Conservation (phyloP, 1,140 invertebrate genomes). For the Akabosia matsudoensis region DNA sequence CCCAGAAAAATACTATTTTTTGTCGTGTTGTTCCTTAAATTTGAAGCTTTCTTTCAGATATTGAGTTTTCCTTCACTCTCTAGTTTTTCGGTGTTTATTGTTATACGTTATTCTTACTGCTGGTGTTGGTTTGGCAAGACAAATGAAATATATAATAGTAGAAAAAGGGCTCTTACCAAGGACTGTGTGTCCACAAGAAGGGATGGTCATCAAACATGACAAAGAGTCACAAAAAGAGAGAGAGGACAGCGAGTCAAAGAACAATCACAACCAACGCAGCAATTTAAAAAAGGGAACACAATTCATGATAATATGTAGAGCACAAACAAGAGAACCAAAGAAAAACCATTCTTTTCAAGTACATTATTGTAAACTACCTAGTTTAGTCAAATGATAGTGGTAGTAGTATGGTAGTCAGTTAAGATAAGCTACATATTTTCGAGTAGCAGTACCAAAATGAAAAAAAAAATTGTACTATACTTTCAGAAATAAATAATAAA, state of each 20-base stretch:
- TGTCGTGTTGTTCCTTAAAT: too few species aligned
- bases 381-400: not conserved
- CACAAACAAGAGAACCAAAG: constrained; percentile 11
- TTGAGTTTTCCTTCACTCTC: not conserved
- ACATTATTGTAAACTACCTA: constrained; percentile 22
- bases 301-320: constrained; percentile 25
- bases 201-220: constrained; percentile 24
- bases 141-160: constrained; percentile 20
- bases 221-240: constrained; percentile 21
- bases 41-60: too few species aligned
- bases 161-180: constrained; percentile 18
- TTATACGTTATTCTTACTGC: not conserved
- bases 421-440: too few species aligned
- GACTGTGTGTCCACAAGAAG: constrained; percentile 23
- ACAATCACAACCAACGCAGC: constrained; percentile 20
- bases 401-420: too few species aligned
- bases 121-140: not conserved
- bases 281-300: constrained; percentile 23
- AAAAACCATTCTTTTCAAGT: constrained; percentile 5
- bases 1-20: too few species aligned
- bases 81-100: not conserved
- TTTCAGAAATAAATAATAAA: too few species aligned
- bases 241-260: constrained; percentile 23
- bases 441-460: too few species aligned
- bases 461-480: constrained; percentile 18